These are phyloP conservation scores for Pan paniscus DNA, from an alignment of 2,113 vertebrate genomes.

Conservation along the genomic window DNA sequence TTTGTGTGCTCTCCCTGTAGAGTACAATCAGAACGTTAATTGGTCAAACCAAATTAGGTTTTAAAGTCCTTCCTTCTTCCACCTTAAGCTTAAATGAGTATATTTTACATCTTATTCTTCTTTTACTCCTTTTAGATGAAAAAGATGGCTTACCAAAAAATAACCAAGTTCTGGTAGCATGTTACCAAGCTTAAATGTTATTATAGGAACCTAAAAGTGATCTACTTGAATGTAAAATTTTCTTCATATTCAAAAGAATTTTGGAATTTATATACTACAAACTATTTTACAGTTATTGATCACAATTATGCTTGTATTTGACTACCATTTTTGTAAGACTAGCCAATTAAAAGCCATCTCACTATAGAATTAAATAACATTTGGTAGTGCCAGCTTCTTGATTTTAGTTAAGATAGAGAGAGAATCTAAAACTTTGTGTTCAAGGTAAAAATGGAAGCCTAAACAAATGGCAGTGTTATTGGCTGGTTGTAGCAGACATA, in stretches of 20 bases:
- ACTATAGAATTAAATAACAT: not conserved
- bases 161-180: not conserved
- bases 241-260: not conserved
- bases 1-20: not conserved
- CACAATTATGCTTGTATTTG: not conserved
- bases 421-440: not conserved
- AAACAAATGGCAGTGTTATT: not conserved
- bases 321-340: not conserved
- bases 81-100: not conserved
- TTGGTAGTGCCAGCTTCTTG: not conserved
- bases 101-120: not conserved
- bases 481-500: too few species aligned
- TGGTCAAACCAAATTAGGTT: not conserved
- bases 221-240: not conserved
- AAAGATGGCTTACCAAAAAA: not conserved
- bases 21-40: not conserved
- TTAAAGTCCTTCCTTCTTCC: not conserved
- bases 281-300: not conserved
- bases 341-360: not conserved
- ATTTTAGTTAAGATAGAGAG: not conserved
- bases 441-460: not conserved
- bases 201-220: not conserved
- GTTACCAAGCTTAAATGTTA: not conserved
- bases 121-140: not conserved
- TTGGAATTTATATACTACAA: not conserved